Evolutionary conservation across 2,888 invertebrate genomes (phyloP).

Genomic region (Heliconius ismenius): DNA sequence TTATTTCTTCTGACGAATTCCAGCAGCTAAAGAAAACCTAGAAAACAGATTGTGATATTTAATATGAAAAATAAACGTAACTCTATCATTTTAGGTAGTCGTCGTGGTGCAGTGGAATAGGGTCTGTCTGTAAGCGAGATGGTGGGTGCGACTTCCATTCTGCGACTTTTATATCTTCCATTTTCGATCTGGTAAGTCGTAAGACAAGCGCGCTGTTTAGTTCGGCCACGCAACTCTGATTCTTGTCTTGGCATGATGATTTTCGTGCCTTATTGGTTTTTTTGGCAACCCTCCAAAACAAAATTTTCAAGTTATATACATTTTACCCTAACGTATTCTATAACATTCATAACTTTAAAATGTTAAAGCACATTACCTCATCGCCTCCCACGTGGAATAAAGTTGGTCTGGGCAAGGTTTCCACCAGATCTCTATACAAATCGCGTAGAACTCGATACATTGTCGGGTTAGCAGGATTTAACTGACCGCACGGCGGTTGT

Average conservation of each 20-base stretch:
- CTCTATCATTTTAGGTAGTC: not conserved
- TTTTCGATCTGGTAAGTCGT: no score
- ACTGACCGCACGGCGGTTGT: slow-evolving; percentile 92
- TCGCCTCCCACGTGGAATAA: slow-evolving; percentile 93
- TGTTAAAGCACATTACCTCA: slow-evolving; percentile 80
- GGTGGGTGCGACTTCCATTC: no score
- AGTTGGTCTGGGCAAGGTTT: slow-evolving; percentile 81
- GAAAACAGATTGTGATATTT: slow-evolving; percentile 14
- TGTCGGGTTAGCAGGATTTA: slow-evolving; percentile 89
- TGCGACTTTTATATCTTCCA: no score
- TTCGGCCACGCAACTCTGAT: no score
- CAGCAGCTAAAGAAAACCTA: slow-evolving; percentile 87
- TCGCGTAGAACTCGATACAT: slow-evolving; percentile 85
- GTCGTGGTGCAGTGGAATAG: not conserved
- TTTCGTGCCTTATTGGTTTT: no score
- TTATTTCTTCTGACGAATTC: slow-evolving; percentile 87
- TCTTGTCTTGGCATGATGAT: no score
- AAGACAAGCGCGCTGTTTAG: no score
- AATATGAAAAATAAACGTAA: not conserved
- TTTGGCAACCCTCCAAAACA: no score
- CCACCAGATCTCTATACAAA: slow-evolving; percentile 86
- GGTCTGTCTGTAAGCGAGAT: not conserved
- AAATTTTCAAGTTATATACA: no score
- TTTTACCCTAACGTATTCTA: no score
- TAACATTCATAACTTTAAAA: no score